Base-by-base conservation (phyloP, 2,888 invertebrate genomes). In the Rhingia rostrata region DNA sequence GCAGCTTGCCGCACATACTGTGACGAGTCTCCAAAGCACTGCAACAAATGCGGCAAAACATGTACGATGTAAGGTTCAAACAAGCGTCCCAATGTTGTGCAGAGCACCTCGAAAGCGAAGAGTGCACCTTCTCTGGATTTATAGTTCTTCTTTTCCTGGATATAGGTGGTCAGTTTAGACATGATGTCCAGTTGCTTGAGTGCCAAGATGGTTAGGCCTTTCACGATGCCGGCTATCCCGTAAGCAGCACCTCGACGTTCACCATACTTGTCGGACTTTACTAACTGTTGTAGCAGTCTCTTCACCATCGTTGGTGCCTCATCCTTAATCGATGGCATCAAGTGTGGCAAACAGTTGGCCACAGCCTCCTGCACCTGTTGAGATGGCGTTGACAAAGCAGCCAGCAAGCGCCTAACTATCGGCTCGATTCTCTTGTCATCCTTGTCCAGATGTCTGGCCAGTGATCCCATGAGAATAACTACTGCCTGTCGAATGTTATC, bases 51-150 rank as follows among this genome's bases (percentile, higher is more conserved):
- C 0, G 99, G 99, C 86, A 99, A 93, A 56, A 99, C 97, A 91
- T 99, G 98, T 69, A 99, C 98, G 82, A 99, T 97, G 92, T 99
- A 99, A 0, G 99, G 99, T 92, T 99, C 99, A 92, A 99, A 99
- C 75, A 99, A 93, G 54, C 98, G 95, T 0, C 99, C 99, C 88
- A 99, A 93, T 4, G 91, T 91, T 88, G 95, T 95, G 92, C 98
- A 98, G 53, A 99, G 93, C 95, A 98, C 98, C 93, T 99, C 99
- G 92, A 99, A 97, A 0, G 99, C 99, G 92, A 99, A 97, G 64
- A 99, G 92, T 0, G 99, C 98, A 93, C 97, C 98, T 93, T 99
- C 99, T 70, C 99, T 93, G 87, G 97, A 96, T 87, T 97, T 95
- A 88, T 96, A 97, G 90, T 98, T 98, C 91, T 99, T 99, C 92